Conservation (phyloP, 2,797 vertebrate genomes). For the Lepilemur ruficaudatus region DNA sequence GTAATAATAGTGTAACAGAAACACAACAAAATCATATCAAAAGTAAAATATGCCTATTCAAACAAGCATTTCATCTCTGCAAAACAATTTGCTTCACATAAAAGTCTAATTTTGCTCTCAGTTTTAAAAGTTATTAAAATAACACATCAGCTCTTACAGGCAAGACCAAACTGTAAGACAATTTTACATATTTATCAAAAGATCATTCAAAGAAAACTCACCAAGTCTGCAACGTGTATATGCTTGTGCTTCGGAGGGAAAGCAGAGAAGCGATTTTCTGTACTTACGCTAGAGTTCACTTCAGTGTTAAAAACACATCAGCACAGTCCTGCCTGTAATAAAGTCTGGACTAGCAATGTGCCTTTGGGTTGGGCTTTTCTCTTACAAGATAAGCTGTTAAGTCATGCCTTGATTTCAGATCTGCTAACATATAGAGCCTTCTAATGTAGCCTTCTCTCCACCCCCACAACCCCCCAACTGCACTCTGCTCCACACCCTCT, state of each 20-base stretch:
- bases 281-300: constrained; percentile 47
- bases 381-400: constrained; percentile 80
- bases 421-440: constrained; percentile 79
- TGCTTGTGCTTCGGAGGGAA: constrained; percentile 33
- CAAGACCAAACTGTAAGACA: constrained; percentile 26
- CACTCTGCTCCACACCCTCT: constrained; percentile 63
- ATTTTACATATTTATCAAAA: constrained; percentile 55
- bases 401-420: constrained; percentile 81
- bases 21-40: constrained; percentile 25
- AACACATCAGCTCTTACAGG: background rate
- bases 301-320: constrained; percentile 40
- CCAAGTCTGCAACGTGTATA: constrained; percentile 50
- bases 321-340: constrained; percentile 35
- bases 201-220: constrained; percentile 68
- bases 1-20: background rate
- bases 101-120: constrained; percentile 28
- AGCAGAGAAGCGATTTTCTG: constrained; percentile 49
- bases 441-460: constrained; percentile 61
- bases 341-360: constrained; percentile 56
- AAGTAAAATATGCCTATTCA: constrained; percentile 20
- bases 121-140: constrained; percentile 43
- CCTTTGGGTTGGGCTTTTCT: constrained; percentile 75
- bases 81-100: background rate
- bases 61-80: constrained; percentile 30
- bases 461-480: background rate